These are phyloP conservation scores for Thelaira solivaga DNA, from an alignment of 2,888 invertebrate genomes.

Conservation along the genomic window DNA sequence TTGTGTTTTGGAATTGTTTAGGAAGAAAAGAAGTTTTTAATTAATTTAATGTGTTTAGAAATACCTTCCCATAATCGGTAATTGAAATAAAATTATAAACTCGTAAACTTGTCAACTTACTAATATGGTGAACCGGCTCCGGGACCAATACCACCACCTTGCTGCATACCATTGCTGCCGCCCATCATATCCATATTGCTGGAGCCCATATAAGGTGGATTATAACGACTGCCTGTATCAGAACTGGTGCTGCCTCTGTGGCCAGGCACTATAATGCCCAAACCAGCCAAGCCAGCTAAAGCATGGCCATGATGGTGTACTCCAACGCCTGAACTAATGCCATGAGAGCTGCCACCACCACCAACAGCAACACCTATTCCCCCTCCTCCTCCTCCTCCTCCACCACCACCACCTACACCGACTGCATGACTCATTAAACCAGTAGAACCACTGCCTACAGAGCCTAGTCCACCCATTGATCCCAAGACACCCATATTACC, in stretches of 20 bases:
- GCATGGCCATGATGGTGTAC: slow-evolving; percentile 68
- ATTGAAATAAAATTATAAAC: too few relatives aligned
- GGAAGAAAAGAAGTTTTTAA: too few relatives aligned
- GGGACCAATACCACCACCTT: slow-evolving; percentile 63
- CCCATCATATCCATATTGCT: slow-evolving; percentile 65
- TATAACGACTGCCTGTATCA: slow-evolving; percentile 64
- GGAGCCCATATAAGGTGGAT: slow-evolving; percentile 59
- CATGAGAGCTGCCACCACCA: slow-evolving; percentile 38
- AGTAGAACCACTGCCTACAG: slow-evolving; percentile 61
- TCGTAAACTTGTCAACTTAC: too few relatives aligned
- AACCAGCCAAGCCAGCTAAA: slow-evolving; percentile 69
- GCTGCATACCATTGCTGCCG: slow-evolving; percentile 59
- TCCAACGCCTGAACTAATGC: slow-evolving; percentile 47
- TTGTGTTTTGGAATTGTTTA: too few relatives aligned
- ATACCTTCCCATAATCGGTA: too few relatives aligned
- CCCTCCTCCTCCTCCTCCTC: slow-evolving; percentile 37
- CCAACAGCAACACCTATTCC: slow-evolving; percentile 43
- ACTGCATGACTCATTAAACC: slow-evolving; percentile 61
- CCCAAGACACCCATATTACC: slow-evolving; percentile 37
- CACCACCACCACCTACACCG: slow-evolving; percentile 39
- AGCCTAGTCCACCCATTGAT: slow-evolving; percentile 53
- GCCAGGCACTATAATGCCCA: slow-evolving; percentile 70
- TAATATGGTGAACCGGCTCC: slow-evolving; percentile 65
- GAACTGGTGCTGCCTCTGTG: slow-evolving; percentile 63
- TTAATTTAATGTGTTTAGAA: too few relatives aligned